Evolutionary conservation across 2,888 invertebrate genomes (phyloP).

Genomic region (Aphidoletes aphidimyza): DNA sequence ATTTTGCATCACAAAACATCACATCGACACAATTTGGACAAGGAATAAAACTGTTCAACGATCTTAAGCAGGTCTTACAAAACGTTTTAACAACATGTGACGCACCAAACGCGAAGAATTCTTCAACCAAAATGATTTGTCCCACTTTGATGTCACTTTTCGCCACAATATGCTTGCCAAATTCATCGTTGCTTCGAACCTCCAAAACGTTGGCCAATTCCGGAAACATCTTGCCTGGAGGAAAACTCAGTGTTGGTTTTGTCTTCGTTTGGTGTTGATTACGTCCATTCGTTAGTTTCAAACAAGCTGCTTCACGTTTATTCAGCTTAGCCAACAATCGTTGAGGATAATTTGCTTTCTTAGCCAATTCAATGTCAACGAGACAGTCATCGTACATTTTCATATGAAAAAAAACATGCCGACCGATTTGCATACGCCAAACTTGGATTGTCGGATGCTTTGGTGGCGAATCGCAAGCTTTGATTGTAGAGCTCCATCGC

Average conservation of each 20-base stretch:
- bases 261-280: background rate
- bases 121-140: background rate
- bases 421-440: slow-evolving; percentile 36
- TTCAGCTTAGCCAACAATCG: background rate
- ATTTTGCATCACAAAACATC: slow-evolving; percentile 12
- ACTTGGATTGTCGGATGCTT: background rate
- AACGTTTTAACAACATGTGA: background rate
- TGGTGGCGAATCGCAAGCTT: background rate
- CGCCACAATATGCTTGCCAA: background rate
- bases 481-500: background rate
- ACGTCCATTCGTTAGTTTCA: background rate
- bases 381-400: background rate
- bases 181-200: background rate
- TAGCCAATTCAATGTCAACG: background rate
- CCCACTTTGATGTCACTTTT: slow-evolving; percentile 49
- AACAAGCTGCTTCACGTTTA: background rate
- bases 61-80: background rate
- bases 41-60: background rate
- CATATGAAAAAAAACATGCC: background rate
- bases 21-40: background rate
- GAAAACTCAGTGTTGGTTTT: background rate
- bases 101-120: background rate
- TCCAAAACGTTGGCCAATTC: slow-evolving; percentile 28
- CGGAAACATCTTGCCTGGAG: background rate
- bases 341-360: background rate